Base-by-base conservation (phyloP, 2,113 vertebrate species). In the Rhinopomastus cyanomelas region DNA sequence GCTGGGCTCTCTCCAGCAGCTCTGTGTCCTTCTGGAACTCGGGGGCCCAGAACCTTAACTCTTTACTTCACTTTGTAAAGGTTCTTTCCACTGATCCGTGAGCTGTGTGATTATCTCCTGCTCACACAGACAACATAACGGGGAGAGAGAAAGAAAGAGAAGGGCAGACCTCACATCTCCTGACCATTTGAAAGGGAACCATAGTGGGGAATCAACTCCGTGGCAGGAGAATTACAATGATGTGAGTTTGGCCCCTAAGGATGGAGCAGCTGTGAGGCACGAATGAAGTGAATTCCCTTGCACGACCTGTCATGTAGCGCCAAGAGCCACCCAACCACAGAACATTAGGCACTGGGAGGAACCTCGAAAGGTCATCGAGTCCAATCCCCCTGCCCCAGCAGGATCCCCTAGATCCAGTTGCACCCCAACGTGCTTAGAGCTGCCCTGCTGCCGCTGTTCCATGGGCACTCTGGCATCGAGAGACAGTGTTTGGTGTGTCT, bases 381-480 rank as follows among this genome's bases (percentile, higher is more conserved):
- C n/a, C n/a, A n/a, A n/a, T n/a, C n/a, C n/a, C n/a, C n/a, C n/a
- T n/a, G n/a, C n/a, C n/a, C n/a, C n/a, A n/a, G n/a, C n/a, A n/a
- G n/a, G n/a, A n/a, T n/a, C n/a, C n/a, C n/a, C n/a, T n/a, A n/a
- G n/a, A n/a, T n/a, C n/a, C n/a, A n/a, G n/a, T n/a, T n/a, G n/a
- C n/a, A n/a, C n/a, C n/a, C n/a, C n/a, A n/a, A n/a, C n/a, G n/a
- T n/a, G n/a, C n/a, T n/a, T n/a, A n/a, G n/a, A n/a, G n/a, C n/a
- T n/a, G n/a, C n/a, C n/a, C n/a, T n/a, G n/a, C n/a, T n/a, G n/a
- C n/a, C n/a, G n/a, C n/a, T 27, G 39, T 42, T 15, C 64, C 18
- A 15, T 0, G 5, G 19, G 22, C 46, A 65, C 23, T 6, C 11
- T 1, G 8, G 17, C 36, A 5, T 2, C 5, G 37, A 30, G 32